Percentiles rank a stretch among this genome's conserved stretches.
phyloP scores from a whole-genome alignment of 2,888 invertebrate genomes.

The Drosophila nr. perissopoda region DNA sequence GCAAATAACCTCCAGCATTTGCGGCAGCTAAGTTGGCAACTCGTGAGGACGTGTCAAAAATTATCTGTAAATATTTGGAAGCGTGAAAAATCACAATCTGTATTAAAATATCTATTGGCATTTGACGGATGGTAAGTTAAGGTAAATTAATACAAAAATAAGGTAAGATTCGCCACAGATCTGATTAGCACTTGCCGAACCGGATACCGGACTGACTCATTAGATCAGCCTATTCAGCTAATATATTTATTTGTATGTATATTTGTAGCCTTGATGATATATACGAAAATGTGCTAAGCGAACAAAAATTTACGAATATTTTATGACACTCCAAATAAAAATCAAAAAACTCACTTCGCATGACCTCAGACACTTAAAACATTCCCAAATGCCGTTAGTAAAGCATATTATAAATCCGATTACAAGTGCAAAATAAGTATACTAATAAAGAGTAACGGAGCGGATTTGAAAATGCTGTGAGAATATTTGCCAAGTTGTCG shows the following conservation, averaged over 20 bases:
- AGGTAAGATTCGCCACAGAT: constrained; percentile 56
- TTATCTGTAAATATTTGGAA: constrained; percentile 27
- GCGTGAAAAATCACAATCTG: constrained; percentile 45
- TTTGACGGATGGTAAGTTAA: constrained; percentile 51
- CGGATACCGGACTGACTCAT: constrained; percentile 54
- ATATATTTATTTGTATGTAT: neutral
- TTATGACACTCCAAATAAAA: constrained; percentile 55
- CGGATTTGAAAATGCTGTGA: constrained; percentile 48
- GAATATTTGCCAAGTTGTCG: constrained; percentile 34
- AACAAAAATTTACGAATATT: constrained; percentile 59
- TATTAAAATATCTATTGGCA: constrained; percentile 26
- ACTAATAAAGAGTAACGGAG: constrained; percentile 50
- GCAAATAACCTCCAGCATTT: constrained; percentile 30
- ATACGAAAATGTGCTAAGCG: constrained; percentile 68
- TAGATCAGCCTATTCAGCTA: constrained; percentile 21
- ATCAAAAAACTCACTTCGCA: constrained; percentile 34
- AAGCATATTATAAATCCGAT: constrained; percentile 50
- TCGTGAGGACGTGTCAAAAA: constrained; percentile 62
- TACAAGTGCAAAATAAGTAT: constrained; percentile 26
- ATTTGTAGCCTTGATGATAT: constrained; percentile 50
- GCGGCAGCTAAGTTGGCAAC: constrained; percentile 11
- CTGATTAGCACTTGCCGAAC: constrained; percentile 67
- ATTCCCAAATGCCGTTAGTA: constrained; percentile 58
- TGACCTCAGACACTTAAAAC: constrained; percentile 58
- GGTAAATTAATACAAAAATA: constrained; percentile 2